A percentile compares a stretch with the other conserved stretches of the same genome.
Conservation (phyloP, 2,888 invertebrate species). For the Amblyjoppa proteus region DNA sequence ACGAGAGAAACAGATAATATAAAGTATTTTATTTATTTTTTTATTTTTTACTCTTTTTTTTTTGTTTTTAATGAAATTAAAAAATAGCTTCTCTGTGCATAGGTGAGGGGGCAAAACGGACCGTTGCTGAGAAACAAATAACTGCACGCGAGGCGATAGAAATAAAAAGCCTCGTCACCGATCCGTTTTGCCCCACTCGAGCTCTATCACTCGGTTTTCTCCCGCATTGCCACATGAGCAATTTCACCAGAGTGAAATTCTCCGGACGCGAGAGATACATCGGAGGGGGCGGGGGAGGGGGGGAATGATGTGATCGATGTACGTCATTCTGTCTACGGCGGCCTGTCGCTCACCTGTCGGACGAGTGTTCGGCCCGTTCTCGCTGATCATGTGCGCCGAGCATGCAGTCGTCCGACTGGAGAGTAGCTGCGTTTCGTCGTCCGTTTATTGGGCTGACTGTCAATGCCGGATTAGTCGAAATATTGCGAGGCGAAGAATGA, state of each 20-base stretch:
- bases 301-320: slow-evolving; percentile 78
- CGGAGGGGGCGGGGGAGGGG: neutral
- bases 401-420: slow-evolving; percentile 50
- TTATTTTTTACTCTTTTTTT: neutral
- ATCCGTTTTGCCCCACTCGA: no score
- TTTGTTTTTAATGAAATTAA: neutral
- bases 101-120: no score
- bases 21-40: no score
- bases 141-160: neutral
- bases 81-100: slow-evolving; percentile 10
- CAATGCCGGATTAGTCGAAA: neutral
- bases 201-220: neutral
- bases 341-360: slow-evolving; percentile 71
- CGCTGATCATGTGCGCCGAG: slow-evolving; percentile 60
- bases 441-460: no score
- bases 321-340: slow-evolving; percentile 71
- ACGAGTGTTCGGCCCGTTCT: slow-evolving; percentile 64
- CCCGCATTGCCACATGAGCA: slow-evolving; percentile 60
- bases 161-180: no score
- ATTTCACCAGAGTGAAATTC: slow-evolving; percentile 69
- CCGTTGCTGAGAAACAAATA: neutral
- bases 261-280: slow-evolving; percentile 45
- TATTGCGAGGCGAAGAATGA: neutral
- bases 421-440: no score
- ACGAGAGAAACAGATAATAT: neutral